Evolutionary conservation across 1,140 invertebrate genomes (phyloP), one percentile per base, ranked within the genome.

Genomic region (Agraylea sexmaculata): DNA sequence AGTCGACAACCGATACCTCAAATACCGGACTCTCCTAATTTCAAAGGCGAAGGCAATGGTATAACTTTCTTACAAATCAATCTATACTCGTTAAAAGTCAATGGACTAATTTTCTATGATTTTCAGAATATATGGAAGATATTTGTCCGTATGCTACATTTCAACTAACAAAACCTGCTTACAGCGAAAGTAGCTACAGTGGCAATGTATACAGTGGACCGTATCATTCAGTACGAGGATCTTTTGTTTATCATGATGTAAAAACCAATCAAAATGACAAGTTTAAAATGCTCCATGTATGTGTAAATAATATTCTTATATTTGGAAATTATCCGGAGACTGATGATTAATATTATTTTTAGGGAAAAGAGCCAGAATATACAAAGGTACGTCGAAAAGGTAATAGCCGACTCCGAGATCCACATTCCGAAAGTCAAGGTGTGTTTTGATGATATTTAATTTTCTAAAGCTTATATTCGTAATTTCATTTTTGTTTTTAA

Each of bases 61-160:
- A 40, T 3, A 0, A 25, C 27, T n/a, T 4, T 38, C 25, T 16
- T 19, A n/a, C n/a, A n/a, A n/a, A 34, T 34, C 17, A 18, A 34
- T 18, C 15, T 2, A 2, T 22, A 4, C 12, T 27, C 23, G 7
- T 27, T 27, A 27, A 27, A n/a, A 22, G 12, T 33, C 12, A 43
- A 29, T 37, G 12, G 13, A 27, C 37, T 2, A 15, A 16, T 20
- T 41, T 35, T 3, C 20, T 34, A 8, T 21, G 5, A 30, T 21
- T 56, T 53, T 16, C 65, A 81, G 85, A 88, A 57, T 88, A 87
- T 59, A 85, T 86, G 46, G 86, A 89, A 66, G 87, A 90, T 59
- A 86, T 88, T 44, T 90, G 86, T 58, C 85, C 85, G 2, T 89
- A 90, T 62, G 87, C 86, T 27, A 90, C 87, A 20, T 89, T 89